Evolutionary conservation across 2,888 invertebrate genomes (phyloP).

Genomic region (Oxystoma pomonae): DNA sequence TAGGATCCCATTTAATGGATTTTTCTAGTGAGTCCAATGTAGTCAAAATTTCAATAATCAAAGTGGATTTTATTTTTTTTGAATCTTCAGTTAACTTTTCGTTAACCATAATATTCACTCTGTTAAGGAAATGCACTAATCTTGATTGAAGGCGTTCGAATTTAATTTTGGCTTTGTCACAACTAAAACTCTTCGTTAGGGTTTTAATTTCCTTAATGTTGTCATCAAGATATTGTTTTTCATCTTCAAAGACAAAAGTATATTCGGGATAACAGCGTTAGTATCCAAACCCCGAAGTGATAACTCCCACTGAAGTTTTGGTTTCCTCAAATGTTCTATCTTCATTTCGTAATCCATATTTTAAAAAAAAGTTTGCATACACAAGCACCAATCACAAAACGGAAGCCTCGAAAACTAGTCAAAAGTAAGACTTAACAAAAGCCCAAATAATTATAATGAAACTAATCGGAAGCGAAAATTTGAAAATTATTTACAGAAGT

Average conservation of each 20-base stretch:
- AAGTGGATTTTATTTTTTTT: neutral
- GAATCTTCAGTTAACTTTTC: neutral
- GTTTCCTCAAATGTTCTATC: conserved; percentile 1
- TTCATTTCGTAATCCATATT: conserved; percentile 10
- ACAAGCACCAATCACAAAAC: neutral
- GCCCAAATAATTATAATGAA: neutral
- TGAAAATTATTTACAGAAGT: no score
- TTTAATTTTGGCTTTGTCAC: neutral
- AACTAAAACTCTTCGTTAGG: neutral
- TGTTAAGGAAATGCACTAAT: no score
- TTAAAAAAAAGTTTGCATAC: neutral
- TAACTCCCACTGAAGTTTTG: neutral
- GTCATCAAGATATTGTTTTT: no score
- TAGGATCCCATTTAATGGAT: neutral
- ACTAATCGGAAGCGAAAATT: neutral
- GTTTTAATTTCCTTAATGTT: neutral
- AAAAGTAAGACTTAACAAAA: neutral
- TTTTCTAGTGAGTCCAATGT: neutral
- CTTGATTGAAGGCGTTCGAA: conserved; percentile 4
- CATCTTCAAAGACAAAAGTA: conserved; percentile 1
- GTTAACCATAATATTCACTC: neutral
- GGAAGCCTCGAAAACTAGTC: neutral
- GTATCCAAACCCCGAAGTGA: neutral
- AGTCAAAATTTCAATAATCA: neutral
- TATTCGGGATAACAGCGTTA: neutral